Evolutionary conservation across 2,888 invertebrate genomes (phyloP), one percentile per base, ranked within the genome.

Genomic region (Drosophila paranaensis): DNA sequence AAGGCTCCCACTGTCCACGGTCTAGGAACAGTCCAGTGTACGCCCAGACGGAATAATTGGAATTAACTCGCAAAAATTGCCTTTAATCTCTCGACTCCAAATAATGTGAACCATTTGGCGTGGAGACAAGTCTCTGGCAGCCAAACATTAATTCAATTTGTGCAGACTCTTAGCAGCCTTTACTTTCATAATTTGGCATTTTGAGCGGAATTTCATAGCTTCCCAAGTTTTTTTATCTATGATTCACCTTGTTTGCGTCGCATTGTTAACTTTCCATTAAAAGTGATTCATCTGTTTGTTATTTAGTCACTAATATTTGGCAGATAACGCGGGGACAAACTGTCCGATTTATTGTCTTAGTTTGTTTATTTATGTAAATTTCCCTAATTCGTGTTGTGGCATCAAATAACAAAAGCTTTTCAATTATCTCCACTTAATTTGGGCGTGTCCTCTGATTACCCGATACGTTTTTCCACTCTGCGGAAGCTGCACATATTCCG

Each of bases 251-350:
- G 33, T 25, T 48, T 54, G 35, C 48, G 14, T 60, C 45, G 25
- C 39, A 33, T 33, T 67, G 11, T n/a, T 45, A 57, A n/a, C 35
- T 50, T 51, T 27, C 56, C n/a, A 60, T 25, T 54, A 10, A 6
- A 10, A 10, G 13, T 67, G 54, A 55, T 11, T 54, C 55, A 57
- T 73, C 79, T 57, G 64, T 60, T 70, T 66, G 65, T 50, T 48
- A 33, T 51, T 77, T 72, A 63, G 83, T 77, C 71, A 74, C 57
- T 53, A 56, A 60, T 62, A 56, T 35, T 46, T 42, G 27, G 35
- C 56, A 35, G 13, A 30, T 58, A 42, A n/a, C 54, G 25, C 33
- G 20, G 53, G 53, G 65, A 35, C 51, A 65, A 56, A 56, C 61
- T 55, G 50, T 64, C 67, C 40, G 60, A 61, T 56, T 33, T 13